phyloP scores from a whole-genome alignment of 2,888 invertebrate species.

The Athalia circularis region DNA sequence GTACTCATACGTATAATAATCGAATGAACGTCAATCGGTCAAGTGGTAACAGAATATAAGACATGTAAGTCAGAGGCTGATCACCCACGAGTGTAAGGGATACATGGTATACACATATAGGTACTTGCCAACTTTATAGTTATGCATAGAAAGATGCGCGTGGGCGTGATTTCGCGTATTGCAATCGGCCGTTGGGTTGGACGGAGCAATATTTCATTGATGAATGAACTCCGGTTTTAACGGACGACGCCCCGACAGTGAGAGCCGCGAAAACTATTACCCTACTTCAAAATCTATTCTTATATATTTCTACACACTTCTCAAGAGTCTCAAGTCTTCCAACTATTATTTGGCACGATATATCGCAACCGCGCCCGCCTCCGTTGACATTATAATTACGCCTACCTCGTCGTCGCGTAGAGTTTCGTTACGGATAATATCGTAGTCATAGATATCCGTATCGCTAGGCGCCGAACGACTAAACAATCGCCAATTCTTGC shows the following conservation, averaged over 20 bases:
- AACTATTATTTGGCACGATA: conserved; percentile 20
- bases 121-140: not conserved
- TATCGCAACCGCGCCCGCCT: not conserved
- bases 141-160: no score
- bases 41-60: conserved; percentile 27
- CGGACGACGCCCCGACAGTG: no score
- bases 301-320: not conserved
- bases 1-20: not conserved
- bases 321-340: conserved; percentile 39
- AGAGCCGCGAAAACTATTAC: no score
- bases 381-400: no score
- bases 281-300: not conserved
- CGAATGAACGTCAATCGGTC: conserved; percentile 4
- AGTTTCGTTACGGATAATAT: not conserved
- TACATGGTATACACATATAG: not conserved
- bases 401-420: not conserved
- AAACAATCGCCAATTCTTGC: not conserved
- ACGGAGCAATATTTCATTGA: no score
- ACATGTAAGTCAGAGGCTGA: conserved; percentile 13
- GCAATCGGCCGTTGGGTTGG: no score
- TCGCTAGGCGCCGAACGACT: not conserved
- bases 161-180: no score
- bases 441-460: conserved; percentile 3
- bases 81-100: not conserved
- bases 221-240: no score